Percentiles rank a stretch among this genome's conserved stretches.
These are phyloP conservation scores for Napeogenes sylphis DNA, from an alignment of 2,888 invertebrate genomes.

Conservation along the genomic window DNA sequence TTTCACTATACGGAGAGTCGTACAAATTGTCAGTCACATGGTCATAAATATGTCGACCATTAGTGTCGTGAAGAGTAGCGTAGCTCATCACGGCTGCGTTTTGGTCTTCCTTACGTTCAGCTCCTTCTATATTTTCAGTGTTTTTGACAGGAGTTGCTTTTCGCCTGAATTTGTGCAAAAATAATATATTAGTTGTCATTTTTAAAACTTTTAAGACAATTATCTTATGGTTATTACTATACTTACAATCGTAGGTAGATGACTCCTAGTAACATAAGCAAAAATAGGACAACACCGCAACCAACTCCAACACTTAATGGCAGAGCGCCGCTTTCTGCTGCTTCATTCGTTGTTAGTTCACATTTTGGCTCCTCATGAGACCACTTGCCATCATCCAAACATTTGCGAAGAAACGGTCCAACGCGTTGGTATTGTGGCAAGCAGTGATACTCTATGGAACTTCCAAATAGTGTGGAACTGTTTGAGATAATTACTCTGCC, in stretches of 20 bases:
- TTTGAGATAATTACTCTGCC: conserved; percentile 92
- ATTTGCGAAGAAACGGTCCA: conserved; percentile 89
- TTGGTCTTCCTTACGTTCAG: conserved; percentile 90
- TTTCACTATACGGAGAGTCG: conserved; percentile 85
- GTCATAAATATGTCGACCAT: conserved; percentile 73
- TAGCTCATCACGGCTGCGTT: conserved; percentile 94
- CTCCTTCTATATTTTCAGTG: conserved; percentile 91
- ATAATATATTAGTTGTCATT: not conserved
- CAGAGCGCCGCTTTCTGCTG: conserved; percentile 83
- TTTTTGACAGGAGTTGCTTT: conserved; percentile 92
- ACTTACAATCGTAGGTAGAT: conserved; percentile 90
- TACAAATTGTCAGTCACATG: conserved; percentile 83
- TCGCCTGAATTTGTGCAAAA: conserved; percentile 71
- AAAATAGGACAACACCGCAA: conserved; percentile 87
- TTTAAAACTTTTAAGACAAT: conserved; percentile 1
- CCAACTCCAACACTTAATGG: conserved; percentile 91
- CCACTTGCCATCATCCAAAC: conserved; percentile 90
- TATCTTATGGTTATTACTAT: conserved; percentile 12
- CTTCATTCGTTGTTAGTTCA: conserved; percentile 83
- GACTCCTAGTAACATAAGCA: conserved; percentile 86
- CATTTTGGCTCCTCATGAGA: conserved; percentile 92
- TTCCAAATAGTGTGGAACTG: conserved; percentile 88
- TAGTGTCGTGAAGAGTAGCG: conserved; percentile 85
- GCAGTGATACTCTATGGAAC: conserved; percentile 93
- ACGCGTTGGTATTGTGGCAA: conserved; percentile 88